Evolutionary conservation across 2,888 invertebrate genomes (phyloP), one percentile per base, ranked within the genome.

Genomic region (Dinocampus coccinellae): DNA sequence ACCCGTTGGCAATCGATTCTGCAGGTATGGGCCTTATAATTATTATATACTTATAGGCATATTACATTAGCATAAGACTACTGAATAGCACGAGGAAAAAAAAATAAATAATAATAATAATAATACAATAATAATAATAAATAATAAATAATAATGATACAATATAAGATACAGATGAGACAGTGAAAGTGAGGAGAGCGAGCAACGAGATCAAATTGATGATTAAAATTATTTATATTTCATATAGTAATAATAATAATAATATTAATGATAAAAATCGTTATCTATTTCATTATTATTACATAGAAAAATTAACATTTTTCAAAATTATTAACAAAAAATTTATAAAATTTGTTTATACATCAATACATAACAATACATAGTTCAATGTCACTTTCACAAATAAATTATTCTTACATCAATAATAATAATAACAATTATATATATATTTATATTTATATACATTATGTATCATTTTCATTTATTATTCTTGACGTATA

Each of bases 41-140:
- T 75, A 75, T 75, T 72, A 75, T 74, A 75, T 73, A 75, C 72
- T 74, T 75, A 74, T 70, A 66, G 72, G 72, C 63, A 70, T 72
- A 74, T 75, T 74, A 74, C 70, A 75, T 75, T 75, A 75, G 75
- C 75, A 74, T 74, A 75, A 64, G 74, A 73, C 75, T 75, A 74
- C 75, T 69, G 75, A 73, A 75, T 75, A 58, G 63, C 60, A 13
- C 53, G 67, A 42, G 47, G 55, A 42, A 42, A 39, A 33, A 47
- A n/a, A n/a, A n/a, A n/a, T n/a, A n/a, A n/a, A n/a, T n/a, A n/a
- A n/a, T n/a, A n/a, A n/a, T n/a, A n/a, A n/a, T n/a, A n/a, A n/a
- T n/a, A n/a, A n/a, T n/a, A n/a, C n/a, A n/a, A n/a, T n/a, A n/a
- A n/a, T n/a, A n/a, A n/a, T n/a, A n/a, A n/a, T n/a, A n/a, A n/a